Percentiles rank a stretch among this genome's conserved stretches.
phyloP scores from a whole-genome alignment of 2,797 vertebrate genomes.

The Sorex maritimensis region DNA sequence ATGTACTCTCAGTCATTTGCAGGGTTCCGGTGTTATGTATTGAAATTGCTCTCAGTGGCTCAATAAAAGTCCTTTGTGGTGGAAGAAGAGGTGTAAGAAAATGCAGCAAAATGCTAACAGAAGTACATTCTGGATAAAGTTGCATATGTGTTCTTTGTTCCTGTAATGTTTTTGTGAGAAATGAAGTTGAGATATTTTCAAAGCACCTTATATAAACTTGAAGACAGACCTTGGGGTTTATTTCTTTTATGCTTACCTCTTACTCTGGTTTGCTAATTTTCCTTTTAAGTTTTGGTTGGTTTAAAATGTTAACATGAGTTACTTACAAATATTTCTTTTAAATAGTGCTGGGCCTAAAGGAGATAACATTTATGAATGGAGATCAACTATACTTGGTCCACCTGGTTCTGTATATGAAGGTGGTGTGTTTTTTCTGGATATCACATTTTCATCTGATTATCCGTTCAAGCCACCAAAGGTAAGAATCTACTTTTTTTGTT shows the following conservation, averaged over 20 bases:
- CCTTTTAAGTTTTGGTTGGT: slow-evolving; percentile 61
- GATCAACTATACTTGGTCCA: slow-evolving; percentile 94
- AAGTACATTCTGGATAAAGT: not conserved
- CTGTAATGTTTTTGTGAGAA: not conserved
- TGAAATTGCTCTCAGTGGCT: not conserved
- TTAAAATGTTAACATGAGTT: slow-evolving; percentile 51
- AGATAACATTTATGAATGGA: slow-evolving; percentile 95
- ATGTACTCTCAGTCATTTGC: slow-evolving; percentile 31
- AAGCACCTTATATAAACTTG: not conserved
- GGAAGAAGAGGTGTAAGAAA: not conserved
- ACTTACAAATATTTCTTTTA: slow-evolving; percentile 81
- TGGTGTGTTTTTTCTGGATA: slow-evolving; percentile 95
- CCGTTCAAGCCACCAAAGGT: slow-evolving; percentile 96
- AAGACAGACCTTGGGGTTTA: not conserved
- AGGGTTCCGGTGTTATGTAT: not conserved
- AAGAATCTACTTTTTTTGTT: slow-evolving; percentile 83
- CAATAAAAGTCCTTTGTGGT: not conserved
- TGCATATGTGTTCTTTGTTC: not conserved
- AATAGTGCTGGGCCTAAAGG: slow-evolving; percentile 94
- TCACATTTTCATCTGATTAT: slow-evolving; percentile 95
- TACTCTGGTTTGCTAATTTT: slow-evolving; percentile 49
- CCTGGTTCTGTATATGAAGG: slow-evolving; percentile 95
- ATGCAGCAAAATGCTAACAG: slow-evolving; percentile 7
- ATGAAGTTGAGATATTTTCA: slow-evolving; percentile 44
- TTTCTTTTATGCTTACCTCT: slow-evolving; percentile 43